Evolutionary conservation across 2,797 vertebrate genomes (phyloP), one percentile per base, ranked within the genome.

Genomic region (Sebastes iracundus): DNA sequence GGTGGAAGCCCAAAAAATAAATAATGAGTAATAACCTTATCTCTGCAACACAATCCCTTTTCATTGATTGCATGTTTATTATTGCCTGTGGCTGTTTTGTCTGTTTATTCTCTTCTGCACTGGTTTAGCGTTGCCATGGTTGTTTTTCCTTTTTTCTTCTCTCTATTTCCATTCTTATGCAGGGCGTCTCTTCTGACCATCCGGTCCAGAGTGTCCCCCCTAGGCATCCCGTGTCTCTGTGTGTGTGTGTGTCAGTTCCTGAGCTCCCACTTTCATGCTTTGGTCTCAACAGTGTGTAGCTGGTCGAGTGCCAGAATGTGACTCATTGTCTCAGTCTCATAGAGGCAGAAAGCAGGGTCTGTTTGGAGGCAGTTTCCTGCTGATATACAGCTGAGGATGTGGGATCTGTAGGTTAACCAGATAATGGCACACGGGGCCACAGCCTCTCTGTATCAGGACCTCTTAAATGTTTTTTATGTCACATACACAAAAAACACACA

Each of bases 281-380:
- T 82, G 75, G 65, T 82, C 80, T 77, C 69, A 75, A 35, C 67
- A 83, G 76, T 81, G 66, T 70, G 42, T 71, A 23, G 42, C 65
- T 88, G 80, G 94, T 94, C 30, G 55, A 70, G 65, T 89, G 92
- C 92, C 94, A 90, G 74, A 93, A 93, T 92, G 75, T 96, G 93
- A 96, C 90, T 96, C 96, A 96, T 92, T 89, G 93, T 90, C 91
- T 87, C 85, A 88, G 78, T 49, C 90, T 92, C 87, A 82, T 84
- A 83, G 79, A 91, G 90, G 85, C 88, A 93, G 93, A 95, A 92
- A 93, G 91, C 87, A 94, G 88, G 90, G 93, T 93, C 88, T 88
- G 94, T 94, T 91, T 87, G 72, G 91, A 94, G 92, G 84, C 92
- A 89, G 96, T 96, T 97, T 98, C 97, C 97, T 98, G 96, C 91